These are phyloP conservation scores for Leptobrachium ailaonicum DNA, from an alignment of 2,113 vertebrate genomes.

Conservation along the genomic window DNA sequence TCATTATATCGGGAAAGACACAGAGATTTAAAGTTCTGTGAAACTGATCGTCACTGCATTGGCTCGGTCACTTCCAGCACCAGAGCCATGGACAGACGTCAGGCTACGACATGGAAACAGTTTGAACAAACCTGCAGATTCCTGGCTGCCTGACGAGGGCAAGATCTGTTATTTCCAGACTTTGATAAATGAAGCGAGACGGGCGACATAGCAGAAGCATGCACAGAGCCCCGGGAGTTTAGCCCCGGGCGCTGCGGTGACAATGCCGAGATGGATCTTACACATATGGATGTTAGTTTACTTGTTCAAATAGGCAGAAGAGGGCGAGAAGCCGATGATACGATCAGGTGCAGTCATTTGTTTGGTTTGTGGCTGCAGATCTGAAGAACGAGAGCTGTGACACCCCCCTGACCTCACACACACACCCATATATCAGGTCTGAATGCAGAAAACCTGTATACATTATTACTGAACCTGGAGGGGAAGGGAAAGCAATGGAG, in stretches of 20 bases:
- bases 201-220: not conserved
- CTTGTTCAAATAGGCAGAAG: conserved; percentile 12
- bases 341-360: not conserved
- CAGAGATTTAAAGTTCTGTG: no score
- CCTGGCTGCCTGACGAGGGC: not conserved
- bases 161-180: not conserved
- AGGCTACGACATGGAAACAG: conserved; percentile 3
- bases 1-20: no score
- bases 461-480: no score
- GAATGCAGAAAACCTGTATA: no score
- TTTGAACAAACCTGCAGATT: not conserved
- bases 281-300: not conserved
- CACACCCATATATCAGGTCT: no score
- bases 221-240: not conserved
- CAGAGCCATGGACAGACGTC: not conserved
- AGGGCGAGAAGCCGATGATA: not conserved
- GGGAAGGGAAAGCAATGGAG: no score
- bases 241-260: conserved; percentile 8
- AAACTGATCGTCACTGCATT: no score
- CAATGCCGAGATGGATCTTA: not conserved
- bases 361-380: not conserved
- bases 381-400: no score
- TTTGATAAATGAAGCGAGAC: conserved; percentile 20
- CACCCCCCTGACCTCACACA: no score
- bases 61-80: no score